phyloP scores from a whole-genome alignment of 2,113 vertebrate genomes.

The Tor tambroides region DNA sequence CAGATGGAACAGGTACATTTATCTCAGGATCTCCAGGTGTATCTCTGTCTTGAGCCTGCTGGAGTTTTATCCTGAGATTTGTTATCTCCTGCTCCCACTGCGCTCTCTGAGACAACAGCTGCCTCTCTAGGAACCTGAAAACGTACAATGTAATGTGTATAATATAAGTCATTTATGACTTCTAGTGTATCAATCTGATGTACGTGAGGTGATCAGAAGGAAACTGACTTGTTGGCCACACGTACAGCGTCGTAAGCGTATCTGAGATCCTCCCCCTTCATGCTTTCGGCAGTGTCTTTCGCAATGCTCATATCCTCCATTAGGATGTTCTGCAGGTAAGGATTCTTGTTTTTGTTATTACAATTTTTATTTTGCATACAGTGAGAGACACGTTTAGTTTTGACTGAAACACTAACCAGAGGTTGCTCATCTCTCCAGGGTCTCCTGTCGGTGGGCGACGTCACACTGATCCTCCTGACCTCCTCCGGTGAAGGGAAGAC shows the following conservation, averaged over 20 bases:
- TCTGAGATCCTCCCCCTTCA: slow-evolving; percentile 74
- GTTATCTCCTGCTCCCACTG: slow-evolving; percentile 71
- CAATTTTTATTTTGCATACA: not conserved
- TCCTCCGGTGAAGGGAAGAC: slow-evolving; percentile 64
- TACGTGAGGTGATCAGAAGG: not conserved
- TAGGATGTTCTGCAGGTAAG: slow-evolving; percentile 62
- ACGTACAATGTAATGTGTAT: not conserved
- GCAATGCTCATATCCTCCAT: slow-evolving; percentile 73
- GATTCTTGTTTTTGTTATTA: not conserved
- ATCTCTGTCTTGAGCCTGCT: slow-evolving; percentile 44
- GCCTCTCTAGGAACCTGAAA: slow-evolving; percentile 76
- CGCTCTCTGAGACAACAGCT: slow-evolving; percentile 71
- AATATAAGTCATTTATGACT: not conserved
- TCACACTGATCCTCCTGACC: slow-evolving; percentile 68
- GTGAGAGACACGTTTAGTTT: not conserved
- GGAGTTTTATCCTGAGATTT: slow-evolving; percentile 61
- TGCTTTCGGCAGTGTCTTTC: slow-evolving; percentile 68
- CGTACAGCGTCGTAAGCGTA: slow-evolving; percentile 74
- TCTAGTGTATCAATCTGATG: not conserved
- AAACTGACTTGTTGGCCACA: slow-evolving; percentile 80
- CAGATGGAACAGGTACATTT: slow-evolving; percentile 60
- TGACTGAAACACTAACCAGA: slow-evolving; percentile 64
- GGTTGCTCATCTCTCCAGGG: slow-evolving; percentile 58
- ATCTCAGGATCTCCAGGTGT: slow-evolving; percentile 30
- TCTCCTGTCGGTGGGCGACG: slow-evolving; percentile 64